Conservation (phyloP, 2,888 invertebrate genomes). For the Idaea aversata region DNA sequence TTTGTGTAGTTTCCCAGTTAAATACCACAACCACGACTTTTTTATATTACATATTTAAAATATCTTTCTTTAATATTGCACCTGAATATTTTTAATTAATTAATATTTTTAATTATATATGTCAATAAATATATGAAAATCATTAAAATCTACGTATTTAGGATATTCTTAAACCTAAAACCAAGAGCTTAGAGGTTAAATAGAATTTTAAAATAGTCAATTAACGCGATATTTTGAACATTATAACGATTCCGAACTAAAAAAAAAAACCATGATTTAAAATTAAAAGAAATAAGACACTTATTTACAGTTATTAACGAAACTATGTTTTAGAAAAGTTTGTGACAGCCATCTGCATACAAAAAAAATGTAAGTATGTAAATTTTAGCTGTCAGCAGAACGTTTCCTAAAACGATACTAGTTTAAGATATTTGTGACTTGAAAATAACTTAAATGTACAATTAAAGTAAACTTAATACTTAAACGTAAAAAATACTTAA, state of each 20-base stretch:
- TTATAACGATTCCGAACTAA: too few relatives aligned
- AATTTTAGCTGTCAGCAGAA: not conserved
- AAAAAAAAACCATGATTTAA: too few relatives aligned
- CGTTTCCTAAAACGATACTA: not conserved
- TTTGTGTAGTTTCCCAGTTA: not conserved
- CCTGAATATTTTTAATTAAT: slow-evolving; percentile 21
- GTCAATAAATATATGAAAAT: slow-evolving; percentile 10
- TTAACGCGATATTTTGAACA: not conserved
- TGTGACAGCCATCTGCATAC: too few relatives aligned
- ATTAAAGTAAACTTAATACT: not conserved
- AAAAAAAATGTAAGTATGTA: not conserved
- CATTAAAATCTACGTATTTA: slow-evolving; percentile 3
- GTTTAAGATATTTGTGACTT: not conserved
- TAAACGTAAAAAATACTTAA: not conserved
- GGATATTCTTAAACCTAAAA: not conserved
- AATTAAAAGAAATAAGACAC: too few relatives aligned
- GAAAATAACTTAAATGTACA: not conserved
- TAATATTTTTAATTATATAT: not conserved
- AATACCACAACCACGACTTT: not conserved
- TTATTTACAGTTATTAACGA: too few relatives aligned
- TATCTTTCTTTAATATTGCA: slow-evolving; percentile 23
- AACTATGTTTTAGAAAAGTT: too few relatives aligned
- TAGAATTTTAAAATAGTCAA: not conserved
- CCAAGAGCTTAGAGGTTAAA: slow-evolving; percentile 8
- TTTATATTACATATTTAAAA: slow-evolving; percentile 19